Base-by-base conservation (phyloP, 2,113 vertebrate genomes). In the Nothocercus nigrocapillus region DNA sequence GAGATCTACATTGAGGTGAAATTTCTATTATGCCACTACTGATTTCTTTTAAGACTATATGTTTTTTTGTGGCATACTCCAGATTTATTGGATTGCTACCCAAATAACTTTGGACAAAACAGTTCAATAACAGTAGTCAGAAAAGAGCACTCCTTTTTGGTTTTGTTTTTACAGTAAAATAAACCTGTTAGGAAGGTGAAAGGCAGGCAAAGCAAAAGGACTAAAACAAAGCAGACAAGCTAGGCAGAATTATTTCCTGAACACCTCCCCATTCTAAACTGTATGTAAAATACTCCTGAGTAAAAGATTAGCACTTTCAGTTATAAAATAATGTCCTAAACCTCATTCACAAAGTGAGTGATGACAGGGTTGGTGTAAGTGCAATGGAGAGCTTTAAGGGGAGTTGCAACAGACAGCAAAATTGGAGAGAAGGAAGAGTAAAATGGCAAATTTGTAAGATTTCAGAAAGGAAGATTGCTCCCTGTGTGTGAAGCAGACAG, bases 371-470 rank as follows among this genome's bases (percentile, higher is more conserved):
- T 53, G 30, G 12, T 49, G 5, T 72, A 51, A 69, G n/a, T 42
- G 12, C 24, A 9, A 5, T 22, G 28, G 34, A 62, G 11, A 86
- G 20, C 8, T 51, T 20, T 24, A 1, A 0, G 27, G 28, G 49
- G 36, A 73, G 22, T 34, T 54, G 53, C 19, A 68, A 53, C 85
- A 62, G n/a, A 21, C 19, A 30, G 22, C 17, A 28, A 69, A 70
- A 61, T 42, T 1, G 5, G 5, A 30, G 21, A 28, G 40, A 30
- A 2, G 64, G 7, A 36, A 14, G 12, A 63, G 8, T 11, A 38
- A 76, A 49, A 36, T 44, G 73, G 17, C 18, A 94, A 44, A 61
- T 8, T 14, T 68, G 77, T 32, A 59, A 68, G 20, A 28, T 5
- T 81, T 72, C 25, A 72, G 45, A 11, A 17, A 58, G 58, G 38